Conservation (phyloP, 2,113 vertebrate species). For the Plecturocebus donacophilus region DNA sequence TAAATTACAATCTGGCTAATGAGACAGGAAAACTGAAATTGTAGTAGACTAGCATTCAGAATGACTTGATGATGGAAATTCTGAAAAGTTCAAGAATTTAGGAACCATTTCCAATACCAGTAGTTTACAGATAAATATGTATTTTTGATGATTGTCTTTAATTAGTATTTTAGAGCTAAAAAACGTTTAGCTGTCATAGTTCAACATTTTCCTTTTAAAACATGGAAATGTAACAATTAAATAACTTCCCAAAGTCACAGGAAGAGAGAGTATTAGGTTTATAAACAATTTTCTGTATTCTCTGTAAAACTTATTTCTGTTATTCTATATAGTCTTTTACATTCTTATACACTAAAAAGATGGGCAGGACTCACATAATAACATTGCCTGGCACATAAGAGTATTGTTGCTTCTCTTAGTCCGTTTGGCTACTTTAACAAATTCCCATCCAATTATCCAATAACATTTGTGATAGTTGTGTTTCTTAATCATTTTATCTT, state of each 20-base stretch:
- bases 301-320: neutral
- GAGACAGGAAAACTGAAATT: constrained; percentile 62
- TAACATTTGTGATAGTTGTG: neutral
- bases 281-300: neutral
- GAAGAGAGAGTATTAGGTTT: neutral
- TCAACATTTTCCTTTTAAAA: neutral
- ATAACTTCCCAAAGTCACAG: neutral
- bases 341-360: neutral
- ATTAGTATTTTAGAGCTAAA: constrained; percentile 1
- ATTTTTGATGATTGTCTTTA: neutral
- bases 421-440: neutral
- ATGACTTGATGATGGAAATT: neutral
- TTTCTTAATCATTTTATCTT: neutral
- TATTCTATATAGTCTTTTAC: neutral
- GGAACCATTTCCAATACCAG: neutral
- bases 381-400: neutral
- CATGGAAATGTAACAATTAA: neutral
- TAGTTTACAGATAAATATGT: neutral
- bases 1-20: constrained; percentile 53
- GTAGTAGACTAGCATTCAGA: neutral
- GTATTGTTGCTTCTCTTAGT: neutral
- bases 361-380: neutral
- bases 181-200: neutral
- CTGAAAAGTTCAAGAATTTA: neutral
- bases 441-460: neutral